These are phyloP conservation scores for Nomada ruficornis DNA, from an alignment of 2,888 invertebrate species.

Conservation along the genomic window DNA sequence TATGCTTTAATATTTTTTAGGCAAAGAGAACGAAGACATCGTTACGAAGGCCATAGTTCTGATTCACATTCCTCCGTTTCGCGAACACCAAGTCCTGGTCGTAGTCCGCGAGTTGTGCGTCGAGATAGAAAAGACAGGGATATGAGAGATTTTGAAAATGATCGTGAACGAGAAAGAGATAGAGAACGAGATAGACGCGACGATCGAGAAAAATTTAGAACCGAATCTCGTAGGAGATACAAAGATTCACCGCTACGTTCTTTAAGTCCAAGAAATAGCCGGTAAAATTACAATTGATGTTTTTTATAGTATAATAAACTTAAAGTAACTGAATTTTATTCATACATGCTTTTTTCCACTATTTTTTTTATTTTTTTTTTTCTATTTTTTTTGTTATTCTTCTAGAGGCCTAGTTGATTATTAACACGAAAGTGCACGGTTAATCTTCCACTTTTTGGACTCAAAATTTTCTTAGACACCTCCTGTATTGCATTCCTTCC, in stretches of 20 bases:
- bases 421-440: conserved; percentile 67
- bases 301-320: conserved; percentile 12
- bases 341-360: not conserved
- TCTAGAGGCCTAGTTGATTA: conserved; percentile 83
- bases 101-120: conserved; percentile 78
- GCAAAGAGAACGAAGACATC: conserved; percentile 93
- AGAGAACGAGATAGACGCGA: conserved; percentile 77
- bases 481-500: conserved; percentile 69
- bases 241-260: conserved; percentile 79
- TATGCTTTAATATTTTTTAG: conserved; percentile 84
- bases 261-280: conserved; percentile 79
- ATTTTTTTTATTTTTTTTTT: too few relatives aligned
- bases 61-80: conserved; percentile 84
- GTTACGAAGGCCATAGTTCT: conserved; percentile 85
- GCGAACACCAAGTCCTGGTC: conserved; percentile 84
- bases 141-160: conserved; percentile 74
- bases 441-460: conserved; percentile 61
- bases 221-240: conserved; percentile 77
- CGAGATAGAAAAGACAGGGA: conserved; percentile 79
- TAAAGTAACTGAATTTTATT: conserved; percentile 12
- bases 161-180: conserved; percentile 74
- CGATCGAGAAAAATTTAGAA: conserved; percentile 80
- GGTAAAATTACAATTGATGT: conserved; percentile 67
- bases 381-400: conserved; percentile 45
- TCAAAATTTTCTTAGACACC: conserved; percentile 58